A percentile compares a stretch with the other conserved stretches of the same genome.
Conservation (phyloP, 1,140 invertebrate species). For the Philotrypesis tridentata region DNA sequence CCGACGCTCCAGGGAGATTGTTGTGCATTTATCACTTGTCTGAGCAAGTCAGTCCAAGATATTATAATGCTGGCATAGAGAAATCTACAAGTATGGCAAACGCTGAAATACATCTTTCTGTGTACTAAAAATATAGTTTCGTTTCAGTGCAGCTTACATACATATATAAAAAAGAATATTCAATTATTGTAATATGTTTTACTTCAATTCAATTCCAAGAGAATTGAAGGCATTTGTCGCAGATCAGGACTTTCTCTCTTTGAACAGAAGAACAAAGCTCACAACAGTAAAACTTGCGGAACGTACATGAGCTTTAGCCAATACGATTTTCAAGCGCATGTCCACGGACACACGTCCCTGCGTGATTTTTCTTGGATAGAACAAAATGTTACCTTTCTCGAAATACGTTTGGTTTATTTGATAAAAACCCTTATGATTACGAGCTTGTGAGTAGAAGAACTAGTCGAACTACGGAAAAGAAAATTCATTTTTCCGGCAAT, state of each 20-base stretch:
- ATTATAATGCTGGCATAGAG: too few relatives aligned
- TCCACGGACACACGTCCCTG: neutral
- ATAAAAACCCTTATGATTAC: conserved; percentile 33
- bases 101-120: neutral
- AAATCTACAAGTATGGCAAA: neutral
- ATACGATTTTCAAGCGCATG: neutral
- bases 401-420: conserved; percentile 27
- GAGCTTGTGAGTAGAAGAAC: neutral
- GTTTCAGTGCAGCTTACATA: neutral
- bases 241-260: neutral
- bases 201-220: neutral
- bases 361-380: conserved; percentile 10
- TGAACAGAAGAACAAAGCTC: neutral
- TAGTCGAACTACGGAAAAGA: neutral
- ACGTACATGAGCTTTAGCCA: neutral
- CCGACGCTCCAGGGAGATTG: too few relatives aligned
- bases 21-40: too few relatives aligned
- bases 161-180: neutral
- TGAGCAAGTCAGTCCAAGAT: too few relatives aligned
- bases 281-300: neutral
- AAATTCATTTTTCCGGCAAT: conserved; percentile 25
- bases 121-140: neutral
- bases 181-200: neutral
- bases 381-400: conserved; percentile 32
- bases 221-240: neutral